Evolutionary conservation across 2,113 vertebrate species (phyloP).

Genomic region (Grus americana): DNA sequence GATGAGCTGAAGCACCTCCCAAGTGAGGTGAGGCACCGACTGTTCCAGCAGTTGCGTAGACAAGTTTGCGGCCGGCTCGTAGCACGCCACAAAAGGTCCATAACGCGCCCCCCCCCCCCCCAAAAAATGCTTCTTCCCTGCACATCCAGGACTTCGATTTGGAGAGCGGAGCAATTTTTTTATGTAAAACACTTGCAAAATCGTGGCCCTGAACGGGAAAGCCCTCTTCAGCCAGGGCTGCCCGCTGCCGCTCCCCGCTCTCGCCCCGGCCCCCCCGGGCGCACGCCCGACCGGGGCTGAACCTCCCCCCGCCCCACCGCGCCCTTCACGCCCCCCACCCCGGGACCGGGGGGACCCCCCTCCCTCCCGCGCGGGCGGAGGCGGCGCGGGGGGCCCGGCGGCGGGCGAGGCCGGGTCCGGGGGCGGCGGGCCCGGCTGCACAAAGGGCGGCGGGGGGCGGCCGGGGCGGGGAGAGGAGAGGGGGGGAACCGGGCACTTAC

Average conservation of each 20-base stretch:
- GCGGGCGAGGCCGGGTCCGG: not conserved
- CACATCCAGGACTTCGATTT: not conserved
- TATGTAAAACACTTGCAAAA: not conserved
- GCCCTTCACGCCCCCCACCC: not conserved
- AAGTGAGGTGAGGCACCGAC: not conserved
- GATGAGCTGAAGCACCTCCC: conserved; percentile 35
- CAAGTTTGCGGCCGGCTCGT: not conserved
- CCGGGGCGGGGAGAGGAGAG: not conserved
- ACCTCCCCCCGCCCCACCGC: not conserved
- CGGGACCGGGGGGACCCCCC: not conserved
- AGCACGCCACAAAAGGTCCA: not conserved
- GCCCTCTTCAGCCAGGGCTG: not conserved
- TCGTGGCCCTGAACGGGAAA: not conserved
- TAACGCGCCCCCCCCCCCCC: too few species aligned
- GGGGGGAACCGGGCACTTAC: conserved; percentile 66
- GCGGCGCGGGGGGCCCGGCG: conserved; percentile 37
- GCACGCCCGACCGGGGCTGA: not conserved
- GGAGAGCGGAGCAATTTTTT: not conserved
- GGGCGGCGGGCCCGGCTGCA: conserved; percentile 5
- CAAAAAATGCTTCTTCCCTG: not conserved
- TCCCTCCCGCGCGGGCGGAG: not conserved
- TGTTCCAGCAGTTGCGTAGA: not conserved
- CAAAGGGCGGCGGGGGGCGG: conserved; percentile 58
- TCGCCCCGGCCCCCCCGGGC: not conserved
- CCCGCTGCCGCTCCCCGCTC: not conserved